Percentiles rank a stretch among this genome's conserved stretches.
These are phyloP conservation scores for Liopterus haemorrhoidalis DNA, from an alignment of 2,888 invertebrate species.

Conservation along the genomic window DNA sequence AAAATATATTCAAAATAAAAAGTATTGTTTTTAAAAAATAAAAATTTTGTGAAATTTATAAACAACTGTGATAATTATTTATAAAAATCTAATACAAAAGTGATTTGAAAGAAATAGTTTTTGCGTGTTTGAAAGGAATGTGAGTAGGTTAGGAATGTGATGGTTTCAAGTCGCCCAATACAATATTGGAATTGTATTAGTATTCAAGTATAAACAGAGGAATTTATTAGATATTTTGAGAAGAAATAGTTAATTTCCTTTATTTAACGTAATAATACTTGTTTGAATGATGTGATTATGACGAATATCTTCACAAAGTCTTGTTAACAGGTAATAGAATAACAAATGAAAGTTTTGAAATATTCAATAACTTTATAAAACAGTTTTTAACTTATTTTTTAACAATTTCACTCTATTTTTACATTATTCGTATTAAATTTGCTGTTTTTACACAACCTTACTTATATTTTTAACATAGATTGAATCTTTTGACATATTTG, in stretches of 20 bases:
- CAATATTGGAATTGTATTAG: slow-evolving; percentile 35
- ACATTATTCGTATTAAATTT: too few species aligned
- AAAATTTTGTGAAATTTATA: not conserved
- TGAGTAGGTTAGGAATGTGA: slow-evolving; percentile 47
- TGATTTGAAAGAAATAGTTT: too few species aligned
- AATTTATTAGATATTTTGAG: slow-evolving; percentile 32
- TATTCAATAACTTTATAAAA: too few species aligned
- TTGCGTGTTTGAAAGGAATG: slow-evolving; percentile 37
- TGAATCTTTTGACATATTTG: too few species aligned
- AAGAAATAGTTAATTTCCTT: slow-evolving; percentile 20
- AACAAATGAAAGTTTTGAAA: not conserved
- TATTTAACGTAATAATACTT: slow-evolving; percentile 15
- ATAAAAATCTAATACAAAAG: slow-evolving; percentile 15
- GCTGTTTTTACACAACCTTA: too few species aligned
- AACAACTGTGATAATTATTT: too few species aligned
- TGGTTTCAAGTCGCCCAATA: slow-evolving; percentile 40
- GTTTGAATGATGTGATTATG: slow-evolving; percentile 14
- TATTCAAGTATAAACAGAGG: slow-evolving; percentile 10
- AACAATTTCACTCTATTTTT: too few species aligned
- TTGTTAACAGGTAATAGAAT: slow-evolving; percentile 17
- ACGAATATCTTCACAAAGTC: slow-evolving; percentile 12
- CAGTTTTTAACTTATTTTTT: too few species aligned
- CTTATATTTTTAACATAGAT: too few species aligned
- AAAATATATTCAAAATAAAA: not conserved
- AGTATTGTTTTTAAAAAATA: slow-evolving; percentile 2